Conservation (phyloP, 2,888 invertebrate genomes). For the Pinctada fucata region DNA sequence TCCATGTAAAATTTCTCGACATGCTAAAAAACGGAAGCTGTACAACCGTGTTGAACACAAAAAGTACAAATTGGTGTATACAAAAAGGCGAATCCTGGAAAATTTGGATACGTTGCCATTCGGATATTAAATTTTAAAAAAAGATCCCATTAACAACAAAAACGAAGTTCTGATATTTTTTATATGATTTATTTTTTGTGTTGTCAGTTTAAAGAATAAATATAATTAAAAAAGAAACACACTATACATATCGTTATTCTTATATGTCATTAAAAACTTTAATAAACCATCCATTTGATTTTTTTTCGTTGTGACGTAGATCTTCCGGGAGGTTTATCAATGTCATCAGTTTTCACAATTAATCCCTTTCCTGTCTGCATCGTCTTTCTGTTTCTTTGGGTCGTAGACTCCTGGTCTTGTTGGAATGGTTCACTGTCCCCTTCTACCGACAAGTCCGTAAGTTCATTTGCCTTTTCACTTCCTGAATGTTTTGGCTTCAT, state of each 20-base stretch:
- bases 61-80: constrained; percentile 28
- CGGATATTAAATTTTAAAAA: constrained; percentile 15
- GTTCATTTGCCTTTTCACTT: too few relatives aligned
- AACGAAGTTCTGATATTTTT: too few relatives aligned
- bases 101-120: constrained; percentile 27
- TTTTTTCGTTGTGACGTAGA: background rate
- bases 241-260: too few relatives aligned
- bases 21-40: constrained; percentile 24
- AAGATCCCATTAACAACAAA: background rate
- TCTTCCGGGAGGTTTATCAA: background rate
- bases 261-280: too few relatives aligned
- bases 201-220: too few relatives aligned
- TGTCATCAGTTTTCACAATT: too few relatives aligned
- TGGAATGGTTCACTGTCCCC: too few relatives aligned
- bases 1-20: constrained; percentile 27
- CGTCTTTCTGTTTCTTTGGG: background rate
- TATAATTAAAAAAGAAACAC: too few relatives aligned
- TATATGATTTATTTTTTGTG: too few relatives aligned
- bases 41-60: constrained; percentile 26
- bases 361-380: background rate
- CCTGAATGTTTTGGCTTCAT: background rate
- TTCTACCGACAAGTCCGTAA: too few relatives aligned
- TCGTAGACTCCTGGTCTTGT: too few relatives aligned
- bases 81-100: constrained; percentile 22
- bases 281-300: background rate